Percentiles rank a stretch among this genome's conserved stretches.
phyloP scores from a whole-genome alignment of 2,888 invertebrate species.

The Agonopterix subpropinquella region DNA sequence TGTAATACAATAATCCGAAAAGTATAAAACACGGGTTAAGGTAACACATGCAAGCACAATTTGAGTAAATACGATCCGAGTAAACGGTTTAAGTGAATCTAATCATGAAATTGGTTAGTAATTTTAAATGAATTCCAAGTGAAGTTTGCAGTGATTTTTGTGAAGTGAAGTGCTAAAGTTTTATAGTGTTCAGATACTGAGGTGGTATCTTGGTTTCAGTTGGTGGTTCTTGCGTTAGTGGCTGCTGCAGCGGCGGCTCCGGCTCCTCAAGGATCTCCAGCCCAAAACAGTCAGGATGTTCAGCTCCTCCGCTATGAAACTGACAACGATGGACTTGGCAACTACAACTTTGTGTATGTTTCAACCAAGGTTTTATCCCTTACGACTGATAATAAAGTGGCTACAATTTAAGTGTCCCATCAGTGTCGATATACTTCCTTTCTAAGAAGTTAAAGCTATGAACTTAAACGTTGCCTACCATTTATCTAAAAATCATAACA shows the following conservation, averaged over 20 bases:
- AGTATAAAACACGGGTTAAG: slow-evolving; percentile 55
- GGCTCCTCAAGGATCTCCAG: slow-evolving; percentile 34
- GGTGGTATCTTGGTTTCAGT: slow-evolving; percentile 31
- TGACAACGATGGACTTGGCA: slow-evolving; percentile 55
- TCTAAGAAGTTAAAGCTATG: too few species aligned
- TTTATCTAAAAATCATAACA: too few species aligned
- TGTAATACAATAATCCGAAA: slow-evolving; percentile 52
- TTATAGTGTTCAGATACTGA: not conserved
- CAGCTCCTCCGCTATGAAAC: slow-evolving; percentile 45
- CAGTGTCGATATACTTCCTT: too few species aligned
- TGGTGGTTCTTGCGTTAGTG: slow-evolving; percentile 57
- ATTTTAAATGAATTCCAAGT: slow-evolving; percentile 9
- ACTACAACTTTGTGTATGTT: slow-evolving; percentile 49
- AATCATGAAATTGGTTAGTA: slow-evolving; percentile 57
- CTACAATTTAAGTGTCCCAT: too few species aligned
- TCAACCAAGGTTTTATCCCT: not conserved
- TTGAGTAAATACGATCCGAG: slow-evolving; percentile 33
- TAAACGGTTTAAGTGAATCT: slow-evolving; percentile 26
- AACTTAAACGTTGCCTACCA: too few species aligned
- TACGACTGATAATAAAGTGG: not conserved
- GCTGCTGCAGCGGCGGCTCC: slow-evolving; percentile 46
- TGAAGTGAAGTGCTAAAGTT: not conserved
- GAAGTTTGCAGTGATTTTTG: slow-evolving; percentile 9
- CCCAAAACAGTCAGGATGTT: slow-evolving; percentile 28
- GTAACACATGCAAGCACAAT: slow-evolving; percentile 42